Evolutionary conservation across 1,140 invertebrate genomes (phyloP), one percentile per base, ranked within the genome.

Genomic region (Campoletis sonorensis): DNA sequence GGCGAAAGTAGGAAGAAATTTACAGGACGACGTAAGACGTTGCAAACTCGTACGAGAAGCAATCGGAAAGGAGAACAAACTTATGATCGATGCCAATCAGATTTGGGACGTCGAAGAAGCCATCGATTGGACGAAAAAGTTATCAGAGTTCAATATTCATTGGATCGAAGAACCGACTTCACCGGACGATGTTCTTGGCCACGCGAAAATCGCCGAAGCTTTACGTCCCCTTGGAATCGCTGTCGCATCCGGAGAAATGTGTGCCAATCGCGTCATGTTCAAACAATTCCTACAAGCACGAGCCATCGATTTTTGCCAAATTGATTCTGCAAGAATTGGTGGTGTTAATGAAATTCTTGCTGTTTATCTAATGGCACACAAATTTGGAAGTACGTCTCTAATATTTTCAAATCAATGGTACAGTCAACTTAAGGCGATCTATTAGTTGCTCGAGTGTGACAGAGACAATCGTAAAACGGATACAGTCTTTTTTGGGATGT

Each of bases 141-240:
- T 98, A 49, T 93, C 94, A 0, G 91, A 94, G 30, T 96, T 95
- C 84, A 95, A 96, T 82, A 94, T 95, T 10, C 89, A 95, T 23
- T 98, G 97, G 97, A 98, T 98, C 84, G 97, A 98, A 91, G 98
- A 98, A 87, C 98, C 98, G 8, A 98, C 97, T 0, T 97, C 96
- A 11, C 97, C 97, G 4, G 97, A 98, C 90, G 98, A 98, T 89
- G 92, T 98, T 11, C 90, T 97, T 4, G 97, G 97, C 8, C 97
- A 98, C 92, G 94, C 94, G 4, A 92, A 92, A 33, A 98, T 98
- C 80, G 92, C 93, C 0, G 88, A 93, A 80, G 93, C 92, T 85
- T 93, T 93, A 68, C 93, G 94, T 85, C 95, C 95, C 0, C 91
- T 94, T 16, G 95, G 95, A 26, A 97, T 98, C 68, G 96, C 95